Conservation (phyloP, 23 tunicate species). For the Styela clava region DNA sequence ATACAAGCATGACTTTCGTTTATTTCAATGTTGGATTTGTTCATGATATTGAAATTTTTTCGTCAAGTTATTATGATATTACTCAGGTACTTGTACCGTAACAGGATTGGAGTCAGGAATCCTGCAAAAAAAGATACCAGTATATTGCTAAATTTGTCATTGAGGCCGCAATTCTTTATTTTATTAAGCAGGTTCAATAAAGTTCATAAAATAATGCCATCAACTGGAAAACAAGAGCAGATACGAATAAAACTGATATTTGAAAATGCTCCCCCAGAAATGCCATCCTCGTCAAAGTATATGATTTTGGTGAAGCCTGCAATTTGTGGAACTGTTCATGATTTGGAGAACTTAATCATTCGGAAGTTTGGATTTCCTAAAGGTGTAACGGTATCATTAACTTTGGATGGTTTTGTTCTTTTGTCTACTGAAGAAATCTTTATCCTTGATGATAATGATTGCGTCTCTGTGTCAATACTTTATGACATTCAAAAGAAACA, state of each 20-base stretch:
- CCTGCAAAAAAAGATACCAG: too few relatives aligned
- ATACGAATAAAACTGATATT: slow-evolving; percentile 2
- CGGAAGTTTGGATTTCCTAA: slow-evolving; percentile 27
- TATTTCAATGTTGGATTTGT: too few relatives aligned
- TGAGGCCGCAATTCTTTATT: too few relatives aligned
- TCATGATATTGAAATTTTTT: too few relatives aligned
- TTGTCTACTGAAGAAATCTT: background rate
- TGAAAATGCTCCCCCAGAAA: background rate
- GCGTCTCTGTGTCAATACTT: background rate
- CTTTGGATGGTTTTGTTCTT: background rate
- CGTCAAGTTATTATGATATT: too few relatives aligned
- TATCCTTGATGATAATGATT: slow-evolving; percentile 1
- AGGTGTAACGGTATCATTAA: background rate
- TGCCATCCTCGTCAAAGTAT: slow-evolving; percentile 19
- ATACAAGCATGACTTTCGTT: too few relatives aligned
- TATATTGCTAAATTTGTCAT: too few relatives aligned
- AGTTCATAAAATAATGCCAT: background rate
- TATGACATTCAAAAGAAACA: background rate
- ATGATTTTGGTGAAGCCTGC: slow-evolving; percentile 22
- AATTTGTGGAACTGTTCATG: slow-evolving; percentile 8
- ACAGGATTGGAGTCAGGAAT: too few relatives aligned
- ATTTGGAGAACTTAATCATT: slow-evolving; percentile 1
- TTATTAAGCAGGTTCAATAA: too few relatives aligned
- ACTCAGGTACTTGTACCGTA: too few relatives aligned
- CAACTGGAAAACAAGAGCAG: background rate